A percentile compares a stretch with the other conserved stretches of the same genome.
These are phyloP conservation scores for Melanostigma gelatinosum DNA, from an alignment of 2,113 vertebrate species.

Conservation along the genomic window DNA sequence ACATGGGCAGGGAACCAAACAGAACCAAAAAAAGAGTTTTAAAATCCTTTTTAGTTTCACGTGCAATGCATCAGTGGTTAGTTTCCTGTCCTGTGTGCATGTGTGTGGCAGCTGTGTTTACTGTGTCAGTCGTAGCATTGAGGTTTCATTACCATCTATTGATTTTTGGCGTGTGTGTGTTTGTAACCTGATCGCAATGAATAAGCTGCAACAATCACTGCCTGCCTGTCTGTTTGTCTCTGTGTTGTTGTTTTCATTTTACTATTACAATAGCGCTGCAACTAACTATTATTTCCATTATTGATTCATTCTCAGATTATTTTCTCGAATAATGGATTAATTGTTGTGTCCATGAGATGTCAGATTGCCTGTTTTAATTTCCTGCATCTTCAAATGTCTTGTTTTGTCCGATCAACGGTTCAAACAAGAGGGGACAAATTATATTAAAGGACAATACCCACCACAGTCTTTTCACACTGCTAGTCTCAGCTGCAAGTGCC, in stretches of 20 bases:
- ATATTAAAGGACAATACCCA: too few relatives aligned
- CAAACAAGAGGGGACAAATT: too few relatives aligned
- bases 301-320: not conserved
- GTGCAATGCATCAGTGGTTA: not conserved
- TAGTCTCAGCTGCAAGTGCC: too few relatives aligned
- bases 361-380: not conserved
- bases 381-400: not conserved
- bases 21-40: not conserved
- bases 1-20: not conserved
- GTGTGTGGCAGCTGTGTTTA: slow-evolving; percentile 61
- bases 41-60: not conserved
- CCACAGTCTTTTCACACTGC: too few relatives aligned
- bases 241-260: not conserved
- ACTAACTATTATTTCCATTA: not conserved
- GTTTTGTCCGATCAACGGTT: not conserved
- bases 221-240: not conserved
- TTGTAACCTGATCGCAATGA: slow-evolving; percentile 23
- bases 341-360: not conserved
- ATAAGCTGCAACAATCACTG: not conserved
- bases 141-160: slow-evolving; percentile 19
- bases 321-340: not conserved
- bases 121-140: slow-evolving; percentile 2
- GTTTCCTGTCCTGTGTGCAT: not conserved
- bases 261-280: not conserved
- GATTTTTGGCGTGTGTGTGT: slow-evolving; percentile 6